Base-by-base conservation (phyloP, 92 coral and sea anemone species). In the Desmophyllum pertusum region DNA sequence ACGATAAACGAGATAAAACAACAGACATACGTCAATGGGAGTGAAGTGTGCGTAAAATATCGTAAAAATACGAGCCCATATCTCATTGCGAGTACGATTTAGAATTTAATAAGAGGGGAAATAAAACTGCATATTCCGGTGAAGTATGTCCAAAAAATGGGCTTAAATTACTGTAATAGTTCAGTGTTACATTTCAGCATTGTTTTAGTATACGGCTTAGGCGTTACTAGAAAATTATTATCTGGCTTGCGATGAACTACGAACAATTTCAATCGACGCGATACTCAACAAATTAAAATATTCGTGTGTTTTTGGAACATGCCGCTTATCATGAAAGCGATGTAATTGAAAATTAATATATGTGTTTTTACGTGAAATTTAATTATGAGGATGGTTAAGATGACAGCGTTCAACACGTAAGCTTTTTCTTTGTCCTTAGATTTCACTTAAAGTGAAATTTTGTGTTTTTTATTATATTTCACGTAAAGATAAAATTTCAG, bases 301-400 rank as follows among this genome's bases (percentile, higher is more conserved):
- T 8, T 27, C 63, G 23, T 29, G 29, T 29, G 6, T 59, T 59
- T 65, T 40, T 10, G 14, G 41, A 35, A 14, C 3, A 30, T 29
- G 33, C n/a, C 43, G 25, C 27, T 67, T 17, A 67, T 33, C 25
- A 1, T 59, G 35, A 27, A 59, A 59, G 35, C 37, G 67, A 29
- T 31, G 3, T 6, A 62, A 27, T 27, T 27, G 35, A 31, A 62
- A 3, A 62, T 10, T 6, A 10, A 23, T 35, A 2, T 38, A 18
- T 29, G 42, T 30, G 31, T 29, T 41, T 77, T 18, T 25, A 37
- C 33, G 35, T 36, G 43, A 75, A 75, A 50, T 75, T 11, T 31
- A 75, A 75, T 75, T 53, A 50, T 10, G 65, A 37, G 6, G 30
- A 75, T 50, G 65, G 35, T 57, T 36, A 27, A 74, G 59, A 19